A percentile compares a stretch with the other conserved stretches of the same genome.
Conservation (phyloP, 2,888 invertebrate species). For the Ichneumoninae sp. region DNA sequence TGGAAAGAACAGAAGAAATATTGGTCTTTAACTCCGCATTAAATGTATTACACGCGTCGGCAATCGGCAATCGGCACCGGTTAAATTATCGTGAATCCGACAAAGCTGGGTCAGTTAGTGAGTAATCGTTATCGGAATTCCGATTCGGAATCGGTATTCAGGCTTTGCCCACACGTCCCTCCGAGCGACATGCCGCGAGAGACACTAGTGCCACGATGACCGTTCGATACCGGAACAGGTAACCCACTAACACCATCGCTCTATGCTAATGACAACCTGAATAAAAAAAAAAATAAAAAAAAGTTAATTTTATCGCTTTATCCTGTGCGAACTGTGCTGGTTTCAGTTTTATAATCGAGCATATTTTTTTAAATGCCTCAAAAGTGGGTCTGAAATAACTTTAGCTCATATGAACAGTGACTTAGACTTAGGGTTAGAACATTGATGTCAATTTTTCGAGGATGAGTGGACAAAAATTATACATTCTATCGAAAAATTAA, state of each 20-base stretch:
- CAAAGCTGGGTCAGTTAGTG: slow-evolving; percentile 15
- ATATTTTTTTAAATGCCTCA: not conserved
- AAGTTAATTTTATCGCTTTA: slow-evolving; percentile 30
- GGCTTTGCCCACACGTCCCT: slow-evolving; percentile 21
- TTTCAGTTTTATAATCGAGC: slow-evolving; percentile 10
- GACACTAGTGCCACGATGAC: not conserved
- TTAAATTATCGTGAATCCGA: not conserved
- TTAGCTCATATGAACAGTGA: not conserved
- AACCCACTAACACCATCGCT: slow-evolving; percentile 27
- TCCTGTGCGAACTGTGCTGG: slow-evolving; percentile 4
- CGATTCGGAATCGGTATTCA: slow-evolving; percentile 49
- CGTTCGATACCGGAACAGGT: slow-evolving; percentile 22
- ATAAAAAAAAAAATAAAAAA: slow-evolving; percentile 15
- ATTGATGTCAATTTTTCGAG: not conserved
- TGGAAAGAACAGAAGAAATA: not conserved
- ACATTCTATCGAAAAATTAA: not conserved
- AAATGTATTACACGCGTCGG: not conserved
- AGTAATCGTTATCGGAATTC: slow-evolving; percentile 33
- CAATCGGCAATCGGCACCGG: not conserved
- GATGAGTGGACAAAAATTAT: not conserved
- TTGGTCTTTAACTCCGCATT: not conserved
- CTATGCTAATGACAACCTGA: slow-evolving; percentile 61
- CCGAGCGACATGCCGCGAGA: not conserved
- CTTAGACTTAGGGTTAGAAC: not conserved
- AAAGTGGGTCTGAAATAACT: not conserved